Evolutionary conservation across 2,113 vertebrate genomes (phyloP).

Genomic region (Coturnix japonica): DNA sequence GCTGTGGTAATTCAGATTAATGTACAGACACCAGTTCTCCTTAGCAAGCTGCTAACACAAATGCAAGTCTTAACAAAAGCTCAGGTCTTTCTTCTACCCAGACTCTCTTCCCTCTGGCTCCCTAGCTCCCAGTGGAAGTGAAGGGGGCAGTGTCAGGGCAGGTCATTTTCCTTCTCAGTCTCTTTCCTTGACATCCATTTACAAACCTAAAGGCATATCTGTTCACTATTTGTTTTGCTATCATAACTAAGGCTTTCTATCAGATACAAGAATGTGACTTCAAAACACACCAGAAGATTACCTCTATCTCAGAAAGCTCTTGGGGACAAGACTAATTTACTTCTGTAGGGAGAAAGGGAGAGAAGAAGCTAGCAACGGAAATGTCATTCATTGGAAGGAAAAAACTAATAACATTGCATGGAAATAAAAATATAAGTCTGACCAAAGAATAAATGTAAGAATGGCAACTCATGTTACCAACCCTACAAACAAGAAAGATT

Average conservation of each 20-base stretch:
- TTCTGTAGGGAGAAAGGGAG: not conserved
- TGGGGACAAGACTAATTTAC: slow-evolving; percentile 20
- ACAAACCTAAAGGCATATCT: slow-evolving; percentile 22
- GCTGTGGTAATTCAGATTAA: slow-evolving; percentile 59
- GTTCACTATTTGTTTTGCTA: slow-evolving; percentile 25
- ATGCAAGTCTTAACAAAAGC: slow-evolving; percentile 8
- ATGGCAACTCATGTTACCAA: not conserved
- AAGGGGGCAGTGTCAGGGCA: not conserved
- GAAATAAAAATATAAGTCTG: not conserved
- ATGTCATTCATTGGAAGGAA: not conserved
- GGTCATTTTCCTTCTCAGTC: slow-evolving; percentile 13
- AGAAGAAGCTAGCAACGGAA: slow-evolving; percentile 13
- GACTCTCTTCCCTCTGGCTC: not conserved
- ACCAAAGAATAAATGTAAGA: not conserved
- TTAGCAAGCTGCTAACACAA: slow-evolving; percentile 44
- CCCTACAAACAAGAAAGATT: not conserved
- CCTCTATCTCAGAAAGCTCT: slow-evolving; percentile 19
- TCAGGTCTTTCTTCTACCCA: not conserved
- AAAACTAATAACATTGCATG: slow-evolving; percentile 20
- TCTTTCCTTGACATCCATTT: slow-evolving; percentile 8
- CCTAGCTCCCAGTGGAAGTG: not conserved
- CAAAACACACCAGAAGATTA: not conserved
- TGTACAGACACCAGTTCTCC: not conserved
- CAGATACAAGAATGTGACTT: not conserved
- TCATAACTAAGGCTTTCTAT: slow-evolving; percentile 23